Percentiles rank a stretch among this genome's conserved stretches.
Evolutionary conservation across 2,113 vertebrate species (phyloP).

Genomic region (Pavo muticus): DNA sequence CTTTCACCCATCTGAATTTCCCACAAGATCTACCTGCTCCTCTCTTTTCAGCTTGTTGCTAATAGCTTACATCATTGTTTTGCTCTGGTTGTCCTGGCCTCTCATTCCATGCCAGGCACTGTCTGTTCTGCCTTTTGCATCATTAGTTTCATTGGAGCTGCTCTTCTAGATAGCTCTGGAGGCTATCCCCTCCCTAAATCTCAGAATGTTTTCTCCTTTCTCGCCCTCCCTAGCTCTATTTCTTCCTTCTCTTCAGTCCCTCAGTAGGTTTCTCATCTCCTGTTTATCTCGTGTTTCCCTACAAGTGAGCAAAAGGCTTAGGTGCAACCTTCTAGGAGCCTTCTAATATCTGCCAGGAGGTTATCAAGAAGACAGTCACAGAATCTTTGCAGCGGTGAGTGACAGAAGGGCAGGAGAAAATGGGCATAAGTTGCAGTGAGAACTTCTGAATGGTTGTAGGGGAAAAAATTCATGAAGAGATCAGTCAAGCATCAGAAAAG

Average conservation of each 20-base stretch:
- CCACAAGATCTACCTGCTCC: neutral
- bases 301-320: neutral
- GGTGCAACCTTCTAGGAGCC: neutral
- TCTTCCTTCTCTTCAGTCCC: neutral
- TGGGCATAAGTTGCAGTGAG: neutral
- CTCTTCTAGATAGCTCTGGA: neutral
- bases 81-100: neutral
- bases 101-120: neutral
- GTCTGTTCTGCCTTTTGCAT: neutral
- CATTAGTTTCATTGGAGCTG: neutral
- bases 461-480: neutral
- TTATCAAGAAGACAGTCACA: neutral
- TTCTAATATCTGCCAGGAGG: neutral
- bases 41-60: neutral
- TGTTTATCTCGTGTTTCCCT: rapidly evolving
- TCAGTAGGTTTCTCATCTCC: neutral
- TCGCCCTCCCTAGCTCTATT: neutral
- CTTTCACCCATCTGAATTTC: neutral
- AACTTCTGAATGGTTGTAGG: neutral
- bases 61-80: neutral
- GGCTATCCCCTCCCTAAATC: neutral
- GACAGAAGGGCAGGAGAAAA: neutral
- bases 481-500: neutral
- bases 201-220: neutral
- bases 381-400: neutral